Percentiles rank a stretch among this genome's conserved stretches.
These are phyloP conservation scores for Plodia interpunctella DNA, from an alignment of 1,140 invertebrate genomes.

Conservation along the genomic window DNA sequence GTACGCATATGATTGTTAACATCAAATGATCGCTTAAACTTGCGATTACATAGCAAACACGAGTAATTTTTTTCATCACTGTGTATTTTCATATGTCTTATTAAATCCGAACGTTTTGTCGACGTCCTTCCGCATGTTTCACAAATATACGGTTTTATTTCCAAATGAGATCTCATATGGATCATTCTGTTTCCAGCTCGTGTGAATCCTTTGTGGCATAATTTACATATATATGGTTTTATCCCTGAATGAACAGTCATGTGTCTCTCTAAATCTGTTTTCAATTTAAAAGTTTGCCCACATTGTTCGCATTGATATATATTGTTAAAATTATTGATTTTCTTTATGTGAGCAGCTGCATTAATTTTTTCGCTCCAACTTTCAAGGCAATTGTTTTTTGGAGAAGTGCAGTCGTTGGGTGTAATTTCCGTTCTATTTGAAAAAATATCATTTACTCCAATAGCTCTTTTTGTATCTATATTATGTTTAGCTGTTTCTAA, in stretches of 20 bases:
- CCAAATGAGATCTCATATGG: constrained; percentile 41
- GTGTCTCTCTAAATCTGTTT: constrained; percentile 76
- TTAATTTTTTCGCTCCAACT: constrained; percentile 18
- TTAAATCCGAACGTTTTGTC: constrained; percentile 36
- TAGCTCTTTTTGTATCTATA: no score
- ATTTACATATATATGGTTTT: constrained; percentile 31
- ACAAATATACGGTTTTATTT: constrained; percentile 52
- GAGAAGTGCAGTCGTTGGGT: no score
- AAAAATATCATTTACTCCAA: no score
- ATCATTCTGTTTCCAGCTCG: constrained; percentile 27
- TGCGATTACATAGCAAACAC: constrained; percentile 73
- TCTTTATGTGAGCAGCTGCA: constrained; percentile 19
- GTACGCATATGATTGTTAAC: constrained; percentile 87
- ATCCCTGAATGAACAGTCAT: constrained; percentile 74
- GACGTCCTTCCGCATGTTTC: constrained; percentile 48
- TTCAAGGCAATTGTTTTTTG: no score
- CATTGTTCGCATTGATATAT: constrained; percentile 58
- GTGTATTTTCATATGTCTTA: constrained; percentile 44
- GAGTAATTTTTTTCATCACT: constrained; percentile 45
- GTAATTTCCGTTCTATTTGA: no score
- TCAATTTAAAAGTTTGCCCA: constrained; percentile 77
- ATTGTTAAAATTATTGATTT: constrained; percentile 12
- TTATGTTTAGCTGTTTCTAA: no score
- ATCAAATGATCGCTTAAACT: constrained; percentile 81
- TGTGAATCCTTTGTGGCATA: constrained; percentile 36